These are phyloP conservation scores for Biston betularia DNA, from an alignment of 2,888 invertebrate genomes.

Conservation along the genomic window DNA sequence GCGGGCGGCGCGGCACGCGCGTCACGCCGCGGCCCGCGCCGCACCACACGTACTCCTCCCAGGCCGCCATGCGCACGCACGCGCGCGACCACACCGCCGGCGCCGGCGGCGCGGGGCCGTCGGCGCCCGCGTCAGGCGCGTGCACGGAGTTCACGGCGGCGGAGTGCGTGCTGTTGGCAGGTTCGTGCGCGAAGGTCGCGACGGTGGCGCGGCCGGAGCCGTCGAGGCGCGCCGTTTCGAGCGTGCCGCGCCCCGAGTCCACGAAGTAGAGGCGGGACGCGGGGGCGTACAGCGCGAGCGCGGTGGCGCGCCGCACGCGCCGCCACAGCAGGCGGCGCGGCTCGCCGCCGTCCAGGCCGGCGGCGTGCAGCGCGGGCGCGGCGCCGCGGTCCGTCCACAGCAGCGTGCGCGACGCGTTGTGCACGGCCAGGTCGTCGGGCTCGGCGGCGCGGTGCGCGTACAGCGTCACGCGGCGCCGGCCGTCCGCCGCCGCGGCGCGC, in stretches of 20 bases:
- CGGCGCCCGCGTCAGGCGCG: neutral
- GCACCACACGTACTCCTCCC: conserved; percentile 77
- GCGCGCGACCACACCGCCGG: conserved; percentile 44
- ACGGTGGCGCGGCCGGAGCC: conserved; percentile 87
- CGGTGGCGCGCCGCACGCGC: conserved; percentile 90
- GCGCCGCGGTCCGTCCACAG: conserved; percentile 92
- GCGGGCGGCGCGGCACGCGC: conserved; percentile 60
- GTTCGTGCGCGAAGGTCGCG: conserved; percentile 58
- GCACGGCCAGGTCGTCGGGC: conserved; percentile 90
- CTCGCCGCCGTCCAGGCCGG: conserved; percentile 88
- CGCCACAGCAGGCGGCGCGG: conserved; percentile 84
- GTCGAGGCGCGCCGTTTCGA: conserved; percentile 89
- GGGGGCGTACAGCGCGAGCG: conserved; percentile 91
- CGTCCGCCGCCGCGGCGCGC: conserved; percentile 82
- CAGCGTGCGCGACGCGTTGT: conserved; percentile 86
- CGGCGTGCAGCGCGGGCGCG: conserved; percentile 87
- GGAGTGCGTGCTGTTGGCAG: conserved; percentile 34
- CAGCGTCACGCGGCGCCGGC: conserved; percentile 84
- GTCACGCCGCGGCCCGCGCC: conserved; percentile 63
- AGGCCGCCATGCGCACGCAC: conserved; percentile 63
- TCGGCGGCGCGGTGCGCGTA: conserved; percentile 82
- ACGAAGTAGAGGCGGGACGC: conserved; percentile 93
- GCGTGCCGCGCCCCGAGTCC: conserved; percentile 91
- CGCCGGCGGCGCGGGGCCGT: neutral
- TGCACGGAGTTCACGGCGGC: conserved; percentile 26